Evolutionary conservation across 2,797 vertebrate species (phyloP).

Genomic region (Antennarius maculatus): DNA sequence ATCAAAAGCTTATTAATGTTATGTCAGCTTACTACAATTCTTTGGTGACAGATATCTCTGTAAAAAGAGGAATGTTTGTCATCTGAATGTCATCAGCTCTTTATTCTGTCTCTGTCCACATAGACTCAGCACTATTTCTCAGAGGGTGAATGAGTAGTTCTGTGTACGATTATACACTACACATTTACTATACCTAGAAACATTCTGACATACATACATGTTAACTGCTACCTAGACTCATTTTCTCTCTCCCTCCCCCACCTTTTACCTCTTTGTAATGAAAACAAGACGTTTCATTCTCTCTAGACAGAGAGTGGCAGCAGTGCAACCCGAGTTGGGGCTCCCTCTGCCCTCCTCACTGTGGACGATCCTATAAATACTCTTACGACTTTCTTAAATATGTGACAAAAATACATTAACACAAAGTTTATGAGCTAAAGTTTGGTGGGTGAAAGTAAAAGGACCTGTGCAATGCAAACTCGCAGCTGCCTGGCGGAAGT

Average conservation of each 20-base stretch:
- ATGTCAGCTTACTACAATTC: conserved; percentile 48
- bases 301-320: conserved; percentile 62
- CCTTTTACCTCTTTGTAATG: conserved; percentile 68
- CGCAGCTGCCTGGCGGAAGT: conserved; percentile 26
- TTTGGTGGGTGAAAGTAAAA: conserved; percentile 51
- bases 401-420: conserved; percentile 76
- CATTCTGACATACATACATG: conserved; percentile 54
- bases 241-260: conserved; percentile 34
- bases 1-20: conserved; percentile 41
- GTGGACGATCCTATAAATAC: conserved; percentile 69
- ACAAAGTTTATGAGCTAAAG: conserved; percentile 63
- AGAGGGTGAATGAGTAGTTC: conserved; percentile 34
- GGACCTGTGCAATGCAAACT: conserved; percentile 37
- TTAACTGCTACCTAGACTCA: conserved; percentile 59
- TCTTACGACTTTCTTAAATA: conserved; percentile 76
- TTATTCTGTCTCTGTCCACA: conserved; percentile 47
- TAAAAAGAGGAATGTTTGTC: conserved; percentile 49
- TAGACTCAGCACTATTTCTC: conserved; percentile 41
- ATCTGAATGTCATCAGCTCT: conserved; percentile 69
- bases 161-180: conserved; percentile 49
- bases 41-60: conserved; percentile 40
- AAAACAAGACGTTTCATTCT: conserved; percentile 83
- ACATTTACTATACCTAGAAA: conserved; percentile 44
- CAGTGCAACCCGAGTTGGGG: conserved; percentile 57
- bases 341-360: conserved; percentile 50